These are phyloP conservation scores for Dicyrtomina minuta DNA, from an alignment of 2,888 invertebrate species.

Conservation along the genomic window DNA sequence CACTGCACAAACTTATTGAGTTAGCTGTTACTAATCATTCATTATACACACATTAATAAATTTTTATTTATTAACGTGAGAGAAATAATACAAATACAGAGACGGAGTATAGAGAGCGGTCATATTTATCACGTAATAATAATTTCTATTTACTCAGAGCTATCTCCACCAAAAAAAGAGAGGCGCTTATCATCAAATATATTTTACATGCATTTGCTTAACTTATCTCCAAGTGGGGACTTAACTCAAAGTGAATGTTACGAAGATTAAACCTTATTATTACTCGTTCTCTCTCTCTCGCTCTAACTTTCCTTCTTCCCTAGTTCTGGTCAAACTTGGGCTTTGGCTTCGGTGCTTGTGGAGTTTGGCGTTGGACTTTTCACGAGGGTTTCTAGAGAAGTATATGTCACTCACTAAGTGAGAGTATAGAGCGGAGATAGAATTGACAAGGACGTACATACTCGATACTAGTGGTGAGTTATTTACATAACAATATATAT, in stretches of 20 bases:
- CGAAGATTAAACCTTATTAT: constrained; percentile 3
- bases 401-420: constrained; percentile 3
- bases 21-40: not conserved
- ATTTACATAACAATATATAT: no score
- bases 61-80: constrained; percentile 25
- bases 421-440: not conserved
- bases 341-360: not conserved
- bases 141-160: constrained; percentile 17
- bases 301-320: not conserved
- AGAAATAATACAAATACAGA: not conserved
- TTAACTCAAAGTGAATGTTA: constrained; percentile 24
- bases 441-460: no score
- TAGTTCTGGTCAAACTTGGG: not conserved
- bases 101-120: constrained; percentile 1
- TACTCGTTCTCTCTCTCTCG: constrained; percentile 7
- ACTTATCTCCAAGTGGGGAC: constrained; percentile 26
- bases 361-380: not conserved
- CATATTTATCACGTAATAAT: constrained; percentile 12
- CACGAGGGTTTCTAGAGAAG: not conserved
- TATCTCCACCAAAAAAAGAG: not conserved
- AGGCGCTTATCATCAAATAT: constrained; percentile 19
- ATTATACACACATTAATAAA: constrained; percentile 16
- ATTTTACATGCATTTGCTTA: constrained; percentile 31
- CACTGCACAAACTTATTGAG: not conserved
- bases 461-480: no score